A percentile compares a stretch with the other conserved stretches of the same genome.
phyloP scores from a whole-genome alignment of 2,888 invertebrate species.

The Tenthredo notha region DNA sequence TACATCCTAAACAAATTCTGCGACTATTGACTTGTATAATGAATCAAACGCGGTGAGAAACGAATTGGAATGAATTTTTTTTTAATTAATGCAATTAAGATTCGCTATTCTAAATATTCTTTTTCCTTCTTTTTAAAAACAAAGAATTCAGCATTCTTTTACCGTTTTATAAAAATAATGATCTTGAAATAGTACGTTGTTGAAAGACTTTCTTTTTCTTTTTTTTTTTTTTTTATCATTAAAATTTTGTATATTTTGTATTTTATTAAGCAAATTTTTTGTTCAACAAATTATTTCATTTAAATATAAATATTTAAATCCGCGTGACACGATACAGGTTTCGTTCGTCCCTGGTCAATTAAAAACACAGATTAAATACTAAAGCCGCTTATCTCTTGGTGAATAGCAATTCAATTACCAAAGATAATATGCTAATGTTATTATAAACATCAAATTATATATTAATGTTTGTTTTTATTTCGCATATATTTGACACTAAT shows the following conservation, averaged over 20 bases:
- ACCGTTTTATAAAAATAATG: not conserved
- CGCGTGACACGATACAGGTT: not conserved
- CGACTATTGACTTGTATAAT: not conserved
- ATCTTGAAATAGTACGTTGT: not conserved
- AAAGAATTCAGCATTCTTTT: not conserved
- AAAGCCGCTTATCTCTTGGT: not conserved
- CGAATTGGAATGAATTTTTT: not conserved
- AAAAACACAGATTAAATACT: conserved; percentile 1
- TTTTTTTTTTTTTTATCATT: not conserved
- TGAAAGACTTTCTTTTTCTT: no score
- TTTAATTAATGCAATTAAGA: not conserved
- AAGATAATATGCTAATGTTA: not conserved
- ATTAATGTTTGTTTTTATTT: not conserved
- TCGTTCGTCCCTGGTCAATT: not conserved
- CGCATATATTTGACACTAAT: not conserved
- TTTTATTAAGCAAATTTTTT: not conserved
- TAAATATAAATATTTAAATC: not conserved
- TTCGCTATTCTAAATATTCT: not conserved
- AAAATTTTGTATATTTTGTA: not conserved
- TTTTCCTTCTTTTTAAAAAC: not conserved
- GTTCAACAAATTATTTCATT: not conserved
- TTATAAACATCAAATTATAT: not conserved
- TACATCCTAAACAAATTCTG: not conserved
- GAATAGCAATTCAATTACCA: not conserved
- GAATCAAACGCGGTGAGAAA: not conserved